A percentile compares a stretch with the other conserved stretches of the same genome.
phyloP scores from a whole-genome alignment of 2,113 vertebrate species.

The Amblyornis subalaris region DNA sequence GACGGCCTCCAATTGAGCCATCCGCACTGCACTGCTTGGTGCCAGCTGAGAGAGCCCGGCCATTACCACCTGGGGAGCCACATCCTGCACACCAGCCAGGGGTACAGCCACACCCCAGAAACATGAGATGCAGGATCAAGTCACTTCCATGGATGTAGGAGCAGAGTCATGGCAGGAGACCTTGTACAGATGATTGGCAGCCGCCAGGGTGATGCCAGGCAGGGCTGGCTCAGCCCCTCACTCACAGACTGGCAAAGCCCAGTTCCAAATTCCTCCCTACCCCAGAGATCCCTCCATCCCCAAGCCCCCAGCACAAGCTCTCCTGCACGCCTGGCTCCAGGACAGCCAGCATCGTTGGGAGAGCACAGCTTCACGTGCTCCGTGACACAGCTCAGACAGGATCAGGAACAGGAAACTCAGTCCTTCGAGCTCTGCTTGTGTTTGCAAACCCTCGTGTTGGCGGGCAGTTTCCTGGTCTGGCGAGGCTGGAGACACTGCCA shows the following conservation, averaged over 20 bases:
- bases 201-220: background rate
- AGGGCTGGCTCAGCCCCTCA: background rate
- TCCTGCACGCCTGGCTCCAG: background rate
- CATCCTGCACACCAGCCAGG: background rate
- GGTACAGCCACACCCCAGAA: accelerated
- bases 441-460: background rate
- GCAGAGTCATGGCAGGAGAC: background rate
- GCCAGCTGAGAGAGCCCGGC: accelerated
- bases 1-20: background rate
- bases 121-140: background rate
- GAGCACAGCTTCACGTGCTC: background rate
- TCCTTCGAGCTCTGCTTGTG: background rate
- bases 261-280: background rate
- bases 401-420: slow-evolving; percentile 4
- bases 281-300: background rate
- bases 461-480: background rate
- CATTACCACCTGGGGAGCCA: background rate
- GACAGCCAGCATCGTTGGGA: background rate
- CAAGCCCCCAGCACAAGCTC: background rate
- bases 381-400: background rate
- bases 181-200: background rate
- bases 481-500: background rate
- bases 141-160: background rate
- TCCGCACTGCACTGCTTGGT: background rate
- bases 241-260: background rate